Conservation (phyloP, 2,113 vertebrate genomes). For the Rhagologus leucostigma region DNA sequence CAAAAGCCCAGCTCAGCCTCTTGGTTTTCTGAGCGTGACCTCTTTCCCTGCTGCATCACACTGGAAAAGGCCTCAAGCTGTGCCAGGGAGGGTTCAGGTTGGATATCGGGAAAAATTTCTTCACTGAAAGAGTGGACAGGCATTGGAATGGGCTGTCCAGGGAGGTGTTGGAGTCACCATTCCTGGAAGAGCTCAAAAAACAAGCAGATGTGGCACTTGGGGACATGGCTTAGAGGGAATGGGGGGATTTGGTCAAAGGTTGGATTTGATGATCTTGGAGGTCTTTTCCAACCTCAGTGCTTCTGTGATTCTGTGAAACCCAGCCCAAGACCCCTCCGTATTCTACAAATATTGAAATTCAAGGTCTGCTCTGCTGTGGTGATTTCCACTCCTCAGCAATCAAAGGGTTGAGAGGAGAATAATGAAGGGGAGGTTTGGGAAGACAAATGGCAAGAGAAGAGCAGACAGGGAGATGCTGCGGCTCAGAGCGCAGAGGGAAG, state of each 20-base stretch:
- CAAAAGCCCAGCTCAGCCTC: not conserved
- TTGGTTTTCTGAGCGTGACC: not conserved
- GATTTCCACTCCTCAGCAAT: not conserved
- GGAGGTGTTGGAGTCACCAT: not conserved
- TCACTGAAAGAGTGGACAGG: not conserved
- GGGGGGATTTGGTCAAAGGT: not conserved
- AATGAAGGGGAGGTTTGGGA: not conserved
- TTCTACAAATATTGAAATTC: not conserved
- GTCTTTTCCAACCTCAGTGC: not conserved
- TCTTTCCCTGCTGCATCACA: not conserved
- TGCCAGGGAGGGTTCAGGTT: too few species aligned
- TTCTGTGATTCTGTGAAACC: not conserved
- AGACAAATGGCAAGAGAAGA: not conserved
- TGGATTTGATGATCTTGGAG: not conserved
- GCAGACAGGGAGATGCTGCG: not conserved
- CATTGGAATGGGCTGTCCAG: not conserved
- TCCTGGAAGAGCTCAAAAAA: not conserved
- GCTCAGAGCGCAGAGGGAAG: not conserved
- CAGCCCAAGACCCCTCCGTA: not conserved
- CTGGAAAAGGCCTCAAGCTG: not conserved
- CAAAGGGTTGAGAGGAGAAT: not conserved
- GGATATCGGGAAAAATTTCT: not conserved
- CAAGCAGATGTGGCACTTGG: not conserved
- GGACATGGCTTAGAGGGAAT: not conserved
- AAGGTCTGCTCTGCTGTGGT: not conserved